phyloP scores from a whole-genome alignment of 2,113 vertebrate genomes.

The Platycercus adscitus region DNA sequence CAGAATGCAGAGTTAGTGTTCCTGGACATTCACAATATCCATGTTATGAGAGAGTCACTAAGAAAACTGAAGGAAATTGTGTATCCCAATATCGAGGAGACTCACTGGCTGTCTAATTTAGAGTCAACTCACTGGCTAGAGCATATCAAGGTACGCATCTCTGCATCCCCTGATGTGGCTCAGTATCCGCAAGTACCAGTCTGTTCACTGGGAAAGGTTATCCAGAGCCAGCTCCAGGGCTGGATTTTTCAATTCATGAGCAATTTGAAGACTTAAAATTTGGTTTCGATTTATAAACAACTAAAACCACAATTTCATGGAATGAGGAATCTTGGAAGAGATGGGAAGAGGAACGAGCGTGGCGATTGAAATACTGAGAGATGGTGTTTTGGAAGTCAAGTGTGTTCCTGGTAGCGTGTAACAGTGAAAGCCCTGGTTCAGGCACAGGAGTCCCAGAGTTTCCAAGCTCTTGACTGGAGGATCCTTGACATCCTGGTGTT shows the following conservation, averaged over 20 bases:
- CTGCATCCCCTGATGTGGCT: background rate
- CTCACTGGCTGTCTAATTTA: constrained; percentile 95
- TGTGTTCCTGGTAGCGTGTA: background rate
- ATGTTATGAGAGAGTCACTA: constrained; percentile 96
- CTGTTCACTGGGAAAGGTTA: background rate
- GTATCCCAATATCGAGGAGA: constrained; percentile 95
- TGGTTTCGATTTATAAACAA: background rate
- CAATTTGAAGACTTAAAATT: background rate
- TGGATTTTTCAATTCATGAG: background rate
- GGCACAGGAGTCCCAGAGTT: background rate
- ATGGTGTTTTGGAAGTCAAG: background rate
- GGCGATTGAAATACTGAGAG: background rate
- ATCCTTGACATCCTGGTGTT: background rate
- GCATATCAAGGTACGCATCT: constrained; percentile 90
- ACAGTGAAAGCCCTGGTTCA: background rate
- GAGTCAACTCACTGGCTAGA: constrained; percentile 99
- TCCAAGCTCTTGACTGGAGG: background rate
- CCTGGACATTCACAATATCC: constrained; percentile 98
- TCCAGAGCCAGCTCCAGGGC: background rate
- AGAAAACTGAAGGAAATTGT: constrained; percentile 96
- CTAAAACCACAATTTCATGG: background rate
- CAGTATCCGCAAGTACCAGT: background rate
- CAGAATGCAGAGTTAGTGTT: constrained; percentile 96
- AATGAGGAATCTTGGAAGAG: background rate
- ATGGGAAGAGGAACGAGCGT: background rate